phyloP scores from a whole-genome alignment of 2,888 invertebrate species.

The Camptogramma bilineatum region DNA sequence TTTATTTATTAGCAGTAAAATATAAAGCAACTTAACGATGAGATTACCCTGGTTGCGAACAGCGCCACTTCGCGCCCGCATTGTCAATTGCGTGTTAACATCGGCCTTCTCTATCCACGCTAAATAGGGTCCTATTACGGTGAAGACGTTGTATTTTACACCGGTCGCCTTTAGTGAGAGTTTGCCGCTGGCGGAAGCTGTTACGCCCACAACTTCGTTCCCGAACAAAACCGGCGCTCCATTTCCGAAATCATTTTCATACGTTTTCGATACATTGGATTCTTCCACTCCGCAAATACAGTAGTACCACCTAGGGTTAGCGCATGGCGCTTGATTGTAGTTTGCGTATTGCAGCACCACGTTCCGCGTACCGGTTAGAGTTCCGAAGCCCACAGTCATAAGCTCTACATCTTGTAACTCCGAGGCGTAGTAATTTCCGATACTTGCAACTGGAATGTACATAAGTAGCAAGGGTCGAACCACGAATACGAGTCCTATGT shows the following conservation, averaged over 20 bases:
- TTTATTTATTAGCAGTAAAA: conserved; percentile 27
- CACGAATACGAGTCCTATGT: conserved; percentile 65
- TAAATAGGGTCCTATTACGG: conserved; percentile 64
- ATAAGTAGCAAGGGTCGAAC: conserved; percentile 50
- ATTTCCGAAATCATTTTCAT: conserved; percentile 59
- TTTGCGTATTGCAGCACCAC: conserved; percentile 58
- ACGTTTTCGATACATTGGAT: conserved; percentile 42
- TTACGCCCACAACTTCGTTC: conserved; percentile 58
- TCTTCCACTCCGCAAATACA: conserved; percentile 68
- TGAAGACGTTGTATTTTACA: conserved; percentile 65
- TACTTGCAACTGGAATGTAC: conserved; percentile 51
- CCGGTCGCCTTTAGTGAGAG: conserved; percentile 45
- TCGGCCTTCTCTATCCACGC: conserved; percentile 63
- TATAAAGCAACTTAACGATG: conserved; percentile 14
- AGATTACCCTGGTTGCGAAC: conserved; percentile 13
- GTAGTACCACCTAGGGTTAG: conserved; percentile 70
- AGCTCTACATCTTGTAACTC: conserved; percentile 59
- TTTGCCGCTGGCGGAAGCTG: conserved; percentile 57
- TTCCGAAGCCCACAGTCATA: conserved; percentile 61
- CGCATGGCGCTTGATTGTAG: conserved; percentile 63
- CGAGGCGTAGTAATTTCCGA: conserved; percentile 59
- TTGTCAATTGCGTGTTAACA: conserved; percentile 13
- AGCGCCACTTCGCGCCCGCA: conserved; percentile 18
- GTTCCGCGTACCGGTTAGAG: conserved; percentile 41
- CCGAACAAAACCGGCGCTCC: conserved; percentile 65